A percentile compares a stretch with the other conserved stretches of the same genome.
These are phyloP conservation scores for Enteromius anoplus DNA, from an alignment of 2,797 vertebrate species.

Conservation along the genomic window DNA sequence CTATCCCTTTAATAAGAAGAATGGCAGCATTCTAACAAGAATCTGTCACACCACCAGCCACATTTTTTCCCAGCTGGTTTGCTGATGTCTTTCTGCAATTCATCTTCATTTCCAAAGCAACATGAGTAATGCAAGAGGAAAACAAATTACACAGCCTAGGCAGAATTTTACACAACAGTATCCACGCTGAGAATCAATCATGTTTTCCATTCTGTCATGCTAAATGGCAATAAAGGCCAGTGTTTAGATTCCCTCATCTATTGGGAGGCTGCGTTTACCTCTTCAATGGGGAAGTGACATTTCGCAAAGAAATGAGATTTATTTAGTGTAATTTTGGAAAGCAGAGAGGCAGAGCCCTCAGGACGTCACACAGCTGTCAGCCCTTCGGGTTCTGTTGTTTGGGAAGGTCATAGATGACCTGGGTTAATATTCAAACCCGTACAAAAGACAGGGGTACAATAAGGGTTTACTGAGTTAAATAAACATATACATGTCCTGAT, in stretches of 20 bases:
- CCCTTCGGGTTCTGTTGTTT: constrained; percentile 49
- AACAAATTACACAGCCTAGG: constrained; percentile 28
- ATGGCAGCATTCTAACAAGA: constrained; percentile 16
- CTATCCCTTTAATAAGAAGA: constrained; percentile 21
- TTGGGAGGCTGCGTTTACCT: constrained; percentile 72
- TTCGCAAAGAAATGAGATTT: constrained; percentile 63
- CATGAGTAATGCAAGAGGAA: constrained; percentile 27
- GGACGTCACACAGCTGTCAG: constrained; percentile 30
- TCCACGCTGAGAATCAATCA: constrained; percentile 53
- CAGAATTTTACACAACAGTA: constrained; percentile 14
- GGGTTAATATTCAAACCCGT: constrained; percentile 61
- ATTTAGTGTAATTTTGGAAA: constrained; percentile 54
- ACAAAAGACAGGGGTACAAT: background rate
- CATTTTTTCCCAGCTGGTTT: constrained; percentile 35
- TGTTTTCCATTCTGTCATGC: constrained; percentile 51
- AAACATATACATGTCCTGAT: background rate
- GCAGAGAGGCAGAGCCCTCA: constrained; percentile 51
- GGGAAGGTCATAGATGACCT: background rate
- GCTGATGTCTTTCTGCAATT: constrained; percentile 25
- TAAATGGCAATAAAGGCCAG: constrained; percentile 47
- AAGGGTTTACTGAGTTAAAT: background rate
- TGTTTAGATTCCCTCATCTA: constrained; percentile 55
- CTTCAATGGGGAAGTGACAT: constrained; percentile 60
- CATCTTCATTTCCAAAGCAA: constrained; percentile 41
- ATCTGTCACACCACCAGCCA: constrained; percentile 11